Percentiles rank a stretch among this genome's conserved stretches.
Evolutionary conservation across 2,113 vertebrate genomes (phyloP).

Genomic region (Terrapene triunguis): DNA sequence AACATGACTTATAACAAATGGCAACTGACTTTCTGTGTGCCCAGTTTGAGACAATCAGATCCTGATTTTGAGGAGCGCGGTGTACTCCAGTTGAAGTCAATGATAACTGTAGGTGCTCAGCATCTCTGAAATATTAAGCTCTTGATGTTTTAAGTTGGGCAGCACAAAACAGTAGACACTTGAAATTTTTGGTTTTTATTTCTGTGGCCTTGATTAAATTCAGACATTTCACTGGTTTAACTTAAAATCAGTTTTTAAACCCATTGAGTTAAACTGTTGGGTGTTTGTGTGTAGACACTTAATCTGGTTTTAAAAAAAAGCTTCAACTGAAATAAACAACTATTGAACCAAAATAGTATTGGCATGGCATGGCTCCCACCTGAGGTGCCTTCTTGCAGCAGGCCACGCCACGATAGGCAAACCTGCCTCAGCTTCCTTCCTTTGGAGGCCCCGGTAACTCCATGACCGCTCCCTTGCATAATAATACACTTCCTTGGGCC

Average conservation of each 20-base stretch:
- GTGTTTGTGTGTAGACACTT: neutral
- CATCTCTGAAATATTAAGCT: neutral
- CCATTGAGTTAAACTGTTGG: neutral
- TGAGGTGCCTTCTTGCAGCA: neutral
- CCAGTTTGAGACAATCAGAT: neutral
- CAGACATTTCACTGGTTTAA: neutral
- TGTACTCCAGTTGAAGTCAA: neutral
- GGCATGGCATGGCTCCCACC: neutral
- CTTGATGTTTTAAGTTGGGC: neutral
- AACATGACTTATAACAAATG: neutral
- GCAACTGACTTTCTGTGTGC: neutral
- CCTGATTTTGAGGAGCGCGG: neutral
- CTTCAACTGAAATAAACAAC: neutral
- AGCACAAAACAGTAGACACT: neutral
- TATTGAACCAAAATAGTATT: neutral
- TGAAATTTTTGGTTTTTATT: neutral
- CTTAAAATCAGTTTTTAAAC: neutral
- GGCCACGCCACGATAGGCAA: neutral
- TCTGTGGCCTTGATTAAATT: neutral
- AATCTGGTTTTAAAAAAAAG: neutral
- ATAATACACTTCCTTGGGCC: neutral
- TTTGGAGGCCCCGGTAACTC: neutral
- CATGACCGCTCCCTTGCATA: neutral
- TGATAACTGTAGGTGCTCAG: accelerated
- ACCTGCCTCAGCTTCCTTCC: neutral